These are phyloP conservation scores for Acrocephalus arundinaceus DNA, from an alignment of 2,113 vertebrate genomes.

Conservation along the genomic window DNA sequence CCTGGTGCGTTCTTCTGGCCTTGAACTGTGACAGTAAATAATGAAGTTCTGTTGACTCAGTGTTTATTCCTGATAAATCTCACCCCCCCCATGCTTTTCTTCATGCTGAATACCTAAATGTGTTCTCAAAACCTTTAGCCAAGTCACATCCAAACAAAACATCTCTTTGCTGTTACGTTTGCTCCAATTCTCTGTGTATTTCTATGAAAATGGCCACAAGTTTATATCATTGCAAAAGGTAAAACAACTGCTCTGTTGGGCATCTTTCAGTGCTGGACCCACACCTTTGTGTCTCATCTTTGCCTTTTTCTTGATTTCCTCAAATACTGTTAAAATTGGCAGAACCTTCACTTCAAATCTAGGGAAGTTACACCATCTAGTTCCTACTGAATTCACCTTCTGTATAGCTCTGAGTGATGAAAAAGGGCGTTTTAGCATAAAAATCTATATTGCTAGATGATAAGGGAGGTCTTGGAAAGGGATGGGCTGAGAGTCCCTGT, in stretches of 20 bases:
- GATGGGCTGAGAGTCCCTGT: no score
- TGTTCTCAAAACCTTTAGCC: background rate
- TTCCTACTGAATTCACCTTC: background rate
- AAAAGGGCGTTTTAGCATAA: background rate
- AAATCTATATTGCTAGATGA: background rate
- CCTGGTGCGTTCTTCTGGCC: constrained; percentile 7
- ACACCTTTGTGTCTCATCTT: background rate
- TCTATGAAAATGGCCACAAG: background rate
- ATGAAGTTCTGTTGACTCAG: constrained; percentile 20
- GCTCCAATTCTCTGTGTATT: background rate
- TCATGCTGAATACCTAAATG: background rate
- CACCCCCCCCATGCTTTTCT: background rate
- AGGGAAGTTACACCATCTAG: background rate
- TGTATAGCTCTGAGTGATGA: background rate
- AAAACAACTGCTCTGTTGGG: background rate
- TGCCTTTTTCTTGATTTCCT: background rate
- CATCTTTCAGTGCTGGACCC: background rate
- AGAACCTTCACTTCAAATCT: background rate
- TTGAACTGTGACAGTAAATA: constrained; percentile 39
- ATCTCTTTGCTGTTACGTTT: background rate
- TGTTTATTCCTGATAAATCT: constrained; percentile 43
- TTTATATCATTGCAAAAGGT: background rate
- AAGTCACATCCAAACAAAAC: background rate
- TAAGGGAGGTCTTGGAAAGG: background rate
- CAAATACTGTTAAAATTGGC: background rate